Percentiles rank a stretch among this genome's conserved stretches.
Evolutionary conservation across 2,888 invertebrate genomes (phyloP).

Genomic region (Chironomus tentans): DNA sequence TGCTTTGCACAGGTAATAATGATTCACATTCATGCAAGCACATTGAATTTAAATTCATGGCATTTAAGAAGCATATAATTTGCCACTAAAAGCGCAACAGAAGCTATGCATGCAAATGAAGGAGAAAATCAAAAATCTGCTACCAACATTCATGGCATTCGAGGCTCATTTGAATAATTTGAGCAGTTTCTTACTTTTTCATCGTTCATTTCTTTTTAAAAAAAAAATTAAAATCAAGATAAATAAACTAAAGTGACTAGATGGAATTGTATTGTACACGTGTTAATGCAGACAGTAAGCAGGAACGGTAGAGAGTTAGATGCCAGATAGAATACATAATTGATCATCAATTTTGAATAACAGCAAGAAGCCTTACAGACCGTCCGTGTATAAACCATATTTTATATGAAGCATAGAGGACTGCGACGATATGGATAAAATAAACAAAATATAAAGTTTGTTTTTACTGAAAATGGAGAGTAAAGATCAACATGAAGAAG

Average conservation of each 20-base stretch:
- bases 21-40: background rate
- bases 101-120: background rate
- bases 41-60: background rate
- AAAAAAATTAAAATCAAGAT: background rate
- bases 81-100: background rate
- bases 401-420: background rate
- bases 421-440: background rate
- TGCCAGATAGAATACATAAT: background rate
- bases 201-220: background rate
- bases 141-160: background rate
- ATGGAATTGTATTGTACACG: background rate
- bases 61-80: background rate
- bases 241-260: too few relatives aligned
- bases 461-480: background rate
- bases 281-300: background rate
- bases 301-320: background rate
- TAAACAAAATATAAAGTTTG: constrained; percentile 15
- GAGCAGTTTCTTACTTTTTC: too few relatives aligned
- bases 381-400: too few relatives aligned
- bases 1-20: background rate
- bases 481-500: background rate
- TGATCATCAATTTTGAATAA: constrained; percentile 13
- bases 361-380: background rate
- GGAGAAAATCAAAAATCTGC: background rate
- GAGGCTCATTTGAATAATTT: background rate